Evolutionary conservation across 1,140 invertebrate species (phyloP).

Genomic region (Trinorchestia longiramus): DNA sequence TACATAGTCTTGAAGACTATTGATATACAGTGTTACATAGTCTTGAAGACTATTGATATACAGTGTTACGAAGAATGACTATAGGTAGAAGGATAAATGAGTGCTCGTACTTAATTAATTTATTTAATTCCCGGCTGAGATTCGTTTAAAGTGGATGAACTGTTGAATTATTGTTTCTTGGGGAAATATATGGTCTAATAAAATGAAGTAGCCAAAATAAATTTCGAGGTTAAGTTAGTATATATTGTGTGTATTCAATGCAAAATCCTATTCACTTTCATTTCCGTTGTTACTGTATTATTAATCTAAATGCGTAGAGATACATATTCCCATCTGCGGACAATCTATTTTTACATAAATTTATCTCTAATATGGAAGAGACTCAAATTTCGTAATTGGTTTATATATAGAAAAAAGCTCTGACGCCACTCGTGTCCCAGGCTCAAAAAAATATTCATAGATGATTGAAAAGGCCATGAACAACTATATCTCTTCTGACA

Average conservation of each 20-base stretch:
- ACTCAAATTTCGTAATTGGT: not conserved
- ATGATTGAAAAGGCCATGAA: not conserved
- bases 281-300: too few relatives aligned
- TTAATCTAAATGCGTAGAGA: too few relatives aligned
- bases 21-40: too few relatives aligned
- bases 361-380: not conserved
- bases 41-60: too few relatives aligned
- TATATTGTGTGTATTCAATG: too few relatives aligned
- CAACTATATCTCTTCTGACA: not conserved
- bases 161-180: not conserved
- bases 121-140: not conserved
- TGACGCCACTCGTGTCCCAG: not conserved
- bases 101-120: not conserved
- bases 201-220: not conserved
- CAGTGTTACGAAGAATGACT: not conserved
- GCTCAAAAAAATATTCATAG: not conserved
- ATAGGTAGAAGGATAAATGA: not conserved
- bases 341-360: not conserved
- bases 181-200: not conserved
- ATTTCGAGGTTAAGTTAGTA: too few relatives aligned
- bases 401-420: not conserved
- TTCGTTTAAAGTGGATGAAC: not conserved
- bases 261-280: too few relatives aligned
- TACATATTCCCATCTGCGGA: too few relatives aligned
- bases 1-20: not conserved